Evolutionary conservation across 1,140 invertebrate species (phyloP).

Genomic region (Drosophila repletoides): DNA sequence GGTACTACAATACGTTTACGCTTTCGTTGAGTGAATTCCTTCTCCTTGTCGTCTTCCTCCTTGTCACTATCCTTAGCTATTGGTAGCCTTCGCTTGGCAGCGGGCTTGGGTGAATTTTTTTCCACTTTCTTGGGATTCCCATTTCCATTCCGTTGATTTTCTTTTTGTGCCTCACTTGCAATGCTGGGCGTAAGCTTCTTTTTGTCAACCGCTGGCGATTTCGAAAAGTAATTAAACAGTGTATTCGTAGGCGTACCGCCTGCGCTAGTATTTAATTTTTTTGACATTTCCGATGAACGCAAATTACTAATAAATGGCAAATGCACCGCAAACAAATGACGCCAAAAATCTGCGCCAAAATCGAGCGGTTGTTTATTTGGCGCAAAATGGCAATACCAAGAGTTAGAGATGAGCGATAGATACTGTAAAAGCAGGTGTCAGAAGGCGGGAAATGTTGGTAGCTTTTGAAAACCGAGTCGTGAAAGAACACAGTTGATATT

Average conservation of each 20-base stretch:
- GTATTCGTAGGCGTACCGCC: slow-evolving; percentile 82
- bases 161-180: slow-evolving; percentile 53
- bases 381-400: neutral
- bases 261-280: slow-evolving; percentile 67
- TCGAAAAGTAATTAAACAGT: slow-evolving; percentile 85
- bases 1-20: slow-evolving; percentile 82
- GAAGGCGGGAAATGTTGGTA: neutral
- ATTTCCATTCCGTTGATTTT: slow-evolving; percentile 46
- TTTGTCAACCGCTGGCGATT: slow-evolving; percentile 83
- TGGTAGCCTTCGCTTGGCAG: slow-evolving; percentile 35
- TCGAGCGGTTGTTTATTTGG: slow-evolving; percentile 10
- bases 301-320: neutral
- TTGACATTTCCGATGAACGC: slow-evolving; percentile 53
- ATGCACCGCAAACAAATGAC: slow-evolving; percentile 35
- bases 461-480: neutral
- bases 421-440: too few relatives aligned
- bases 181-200: slow-evolving; percentile 78
- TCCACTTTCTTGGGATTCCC: slow-evolving; percentile 2
- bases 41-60: slow-evolving; percentile 78
- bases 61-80: slow-evolving; percentile 21
- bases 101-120: neutral
- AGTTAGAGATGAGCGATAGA: neutral
- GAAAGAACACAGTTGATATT: neutral
- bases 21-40: slow-evolving; percentile 70
- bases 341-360: slow-evolving; percentile 66